Evolutionary conservation across 2,113 vertebrate genomes (phyloP).

Genomic region (Osmerus mordax): DNA sequence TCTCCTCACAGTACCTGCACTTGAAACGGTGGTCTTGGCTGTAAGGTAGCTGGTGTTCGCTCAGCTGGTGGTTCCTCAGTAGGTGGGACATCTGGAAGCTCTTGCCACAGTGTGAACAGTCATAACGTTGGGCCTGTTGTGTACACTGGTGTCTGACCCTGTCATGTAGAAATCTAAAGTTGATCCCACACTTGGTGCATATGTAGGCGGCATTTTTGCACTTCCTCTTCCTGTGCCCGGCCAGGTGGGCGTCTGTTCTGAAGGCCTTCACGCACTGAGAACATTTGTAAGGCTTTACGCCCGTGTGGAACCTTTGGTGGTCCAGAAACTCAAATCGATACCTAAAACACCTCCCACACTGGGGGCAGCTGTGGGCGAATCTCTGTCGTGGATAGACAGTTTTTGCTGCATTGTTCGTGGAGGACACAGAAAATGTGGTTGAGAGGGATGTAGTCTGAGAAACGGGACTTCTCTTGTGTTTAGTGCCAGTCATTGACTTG

Average conservation of each 20-base stretch:
- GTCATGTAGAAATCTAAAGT: conserved; percentile 60
- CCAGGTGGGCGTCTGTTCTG: conserved; percentile 60
- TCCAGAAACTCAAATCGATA: conserved; percentile 62
- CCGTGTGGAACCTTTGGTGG: conserved; percentile 64
- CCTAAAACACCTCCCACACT: conserved; percentile 66
- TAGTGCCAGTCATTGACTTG: too few relatives aligned
- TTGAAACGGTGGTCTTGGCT: background rate
- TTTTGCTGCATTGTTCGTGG: too few relatives aligned
- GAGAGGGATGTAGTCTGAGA: too few relatives aligned
- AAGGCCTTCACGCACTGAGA: conserved; percentile 66
- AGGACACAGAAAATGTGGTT: too few relatives aligned
- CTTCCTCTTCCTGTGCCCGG: conserved; percentile 61
- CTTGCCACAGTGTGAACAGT: conserved; percentile 62
- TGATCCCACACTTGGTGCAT: conserved; percentile 67
- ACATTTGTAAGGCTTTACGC: conserved; percentile 66
- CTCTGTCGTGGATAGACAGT: background rate
- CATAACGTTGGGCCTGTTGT: conserved; percentile 47
- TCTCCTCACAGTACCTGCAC: background rate
- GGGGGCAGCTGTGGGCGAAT: conserved; percentile 50
- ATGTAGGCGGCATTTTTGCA: conserved; percentile 68
- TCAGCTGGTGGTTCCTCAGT: conserved; percentile 58
- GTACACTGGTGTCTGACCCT: conserved; percentile 68
- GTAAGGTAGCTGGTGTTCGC: background rate
- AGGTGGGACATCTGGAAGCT: conserved; percentile 61
- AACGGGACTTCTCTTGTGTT: too few relatives aligned